Base-by-base conservation (phyloP, 2,113 vertebrate genomes). In the Sitta europaea region DNA sequence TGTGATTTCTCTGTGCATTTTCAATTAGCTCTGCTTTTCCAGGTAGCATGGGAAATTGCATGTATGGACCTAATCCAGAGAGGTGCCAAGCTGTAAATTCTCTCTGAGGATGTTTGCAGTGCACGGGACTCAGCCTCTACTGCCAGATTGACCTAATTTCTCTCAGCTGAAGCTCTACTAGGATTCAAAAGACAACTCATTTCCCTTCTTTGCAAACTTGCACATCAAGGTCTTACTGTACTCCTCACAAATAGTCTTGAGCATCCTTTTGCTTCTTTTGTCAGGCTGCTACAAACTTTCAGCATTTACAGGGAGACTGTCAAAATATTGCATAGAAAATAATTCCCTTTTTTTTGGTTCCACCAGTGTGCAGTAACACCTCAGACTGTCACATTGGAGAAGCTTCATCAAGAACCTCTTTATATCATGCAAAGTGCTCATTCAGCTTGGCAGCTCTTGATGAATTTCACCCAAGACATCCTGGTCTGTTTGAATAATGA, bases 391-490 rank as follows among this genome's bases (percentile, higher is more conserved):
- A 78, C 62, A 81, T 7, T 1, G 1, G 14, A 73, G 53, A 96
- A 54, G n/a, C 66, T 94, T 95, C 87, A 89, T 68, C 55, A 72
- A 63, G 88, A 84, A 80, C 22, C 33, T 75, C 79, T 92, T 90
- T 91, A 48, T 71, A 74, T 53, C n/a, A 29, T 24, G 47, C 27
- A 43, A 85, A 77, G 3, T 53, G 57, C 62, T 95, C 65, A 65
- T 86, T 76, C 58, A 81, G 24, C 55, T 76, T 87, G 79, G 43
- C 40, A 55, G 48, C 12, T 92, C 71, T 58, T 65, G 11, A 18
- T 59, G 51, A 92, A 88, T 28, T 55, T 90, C 1, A 1, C 67
- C 59, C 43, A 80, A 93, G 50, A 33, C 35, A 70, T 48, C n/a
- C 10, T 43, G 12, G 24, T 70, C 38, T 86, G 33, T 87, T 75